Evolutionary conservation across 2,888 invertebrate genomes (phyloP).

Genomic region (Phyllotreta cruciferae): DNA sequence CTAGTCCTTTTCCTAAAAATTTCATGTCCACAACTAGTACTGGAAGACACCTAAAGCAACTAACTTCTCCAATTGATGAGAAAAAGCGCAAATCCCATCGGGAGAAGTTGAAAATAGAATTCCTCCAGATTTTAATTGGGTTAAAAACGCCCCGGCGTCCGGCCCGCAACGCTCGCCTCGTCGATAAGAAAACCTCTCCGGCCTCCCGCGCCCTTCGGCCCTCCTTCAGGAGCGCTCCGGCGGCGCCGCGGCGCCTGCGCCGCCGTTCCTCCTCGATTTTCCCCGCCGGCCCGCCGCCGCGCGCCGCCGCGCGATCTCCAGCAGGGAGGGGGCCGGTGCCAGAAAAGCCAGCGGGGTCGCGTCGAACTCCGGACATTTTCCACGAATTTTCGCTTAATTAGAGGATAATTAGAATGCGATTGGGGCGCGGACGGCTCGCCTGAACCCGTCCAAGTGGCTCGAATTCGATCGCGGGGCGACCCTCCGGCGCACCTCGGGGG

Average conservation of each 20-base stretch:
- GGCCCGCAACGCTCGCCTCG: too few species aligned
- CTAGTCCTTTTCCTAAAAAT: too few species aligned
- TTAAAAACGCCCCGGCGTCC: too few species aligned
- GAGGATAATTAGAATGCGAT: conserved; percentile 53
- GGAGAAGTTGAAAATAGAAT: too few species aligned
- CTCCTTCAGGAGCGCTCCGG: not conserved
- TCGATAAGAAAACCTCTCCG: not conserved
- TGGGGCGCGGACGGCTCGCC: conserved; percentile 49
- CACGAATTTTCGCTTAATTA: conserved; percentile 56
- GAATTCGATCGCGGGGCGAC: conserved; percentile 39
- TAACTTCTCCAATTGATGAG: too few species aligned
- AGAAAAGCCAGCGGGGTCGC: conserved; percentile 53
- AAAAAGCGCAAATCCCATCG: too few species aligned
- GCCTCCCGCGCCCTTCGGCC: conserved; percentile 9
- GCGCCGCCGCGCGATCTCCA: conserved; percentile 36
- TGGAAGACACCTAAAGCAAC: too few species aligned
- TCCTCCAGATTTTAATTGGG: too few species aligned
- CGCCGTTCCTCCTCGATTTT: conserved; percentile 27
- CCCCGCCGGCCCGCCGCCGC: conserved; percentile 37
- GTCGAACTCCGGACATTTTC: conserved; percentile 57
- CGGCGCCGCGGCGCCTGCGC: conserved; percentile 19
- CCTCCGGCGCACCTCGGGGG: conserved; percentile 30
- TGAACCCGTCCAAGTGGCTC: conserved; percentile 47
- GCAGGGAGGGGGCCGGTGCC: conserved; percentile 54
- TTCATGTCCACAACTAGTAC: too few species aligned